Conservation (phyloP, 2,888 invertebrate genomes). For the Odontocolon sp. region DNA sequence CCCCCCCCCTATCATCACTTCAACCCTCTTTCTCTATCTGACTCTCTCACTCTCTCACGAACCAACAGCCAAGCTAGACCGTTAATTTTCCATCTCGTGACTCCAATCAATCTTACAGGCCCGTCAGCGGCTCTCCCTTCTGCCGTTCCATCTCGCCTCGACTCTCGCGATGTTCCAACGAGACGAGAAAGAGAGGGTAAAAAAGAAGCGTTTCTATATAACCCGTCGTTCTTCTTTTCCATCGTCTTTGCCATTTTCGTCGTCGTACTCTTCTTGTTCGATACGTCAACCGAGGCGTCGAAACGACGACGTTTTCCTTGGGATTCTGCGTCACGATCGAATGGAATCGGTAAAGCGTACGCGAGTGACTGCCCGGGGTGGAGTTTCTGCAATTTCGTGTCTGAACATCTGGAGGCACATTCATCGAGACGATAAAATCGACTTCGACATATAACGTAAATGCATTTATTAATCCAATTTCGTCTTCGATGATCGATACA, state of each 20-base stretch:
- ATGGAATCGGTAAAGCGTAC: slow-evolving; percentile 23
- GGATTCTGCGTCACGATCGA: slow-evolving; percentile 39
- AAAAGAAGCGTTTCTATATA: not conserved
- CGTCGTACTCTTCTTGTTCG: not conserved
- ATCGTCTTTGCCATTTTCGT: slow-evolving; percentile 1
- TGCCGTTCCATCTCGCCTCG: not conserved
- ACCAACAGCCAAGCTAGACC: slow-evolving; percentile 73
- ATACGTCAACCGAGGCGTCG: slow-evolving; percentile 8
- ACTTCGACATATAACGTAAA: no score
- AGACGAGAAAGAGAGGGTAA: not conserved
- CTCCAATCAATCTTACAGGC: slow-evolving; percentile 79
- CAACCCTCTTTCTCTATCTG: not conserved
- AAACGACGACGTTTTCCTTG: slow-evolving; percentile 3
- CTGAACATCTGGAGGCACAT: slow-evolving; percentile 25
- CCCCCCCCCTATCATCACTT: not conserved
- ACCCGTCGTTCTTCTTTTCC: slow-evolving; percentile 5
- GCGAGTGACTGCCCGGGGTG: slow-evolving; percentile 1
- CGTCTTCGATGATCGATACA: no score
- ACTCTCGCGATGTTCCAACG: not conserved
- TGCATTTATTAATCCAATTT: no score
- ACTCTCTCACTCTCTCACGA: slow-evolving; percentile 40
- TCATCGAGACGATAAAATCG: not conserved
- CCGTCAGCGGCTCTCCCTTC: slow-evolving; percentile 71
- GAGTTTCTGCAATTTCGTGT: slow-evolving; percentile 27
- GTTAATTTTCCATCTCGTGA: slow-evolving; percentile 80